A percentile compares a stretch with the other conserved stretches of the same genome.
phyloP scores from a whole-genome alignment of 2,888 invertebrate genomes.

The Cantharis rustica region DNA sequence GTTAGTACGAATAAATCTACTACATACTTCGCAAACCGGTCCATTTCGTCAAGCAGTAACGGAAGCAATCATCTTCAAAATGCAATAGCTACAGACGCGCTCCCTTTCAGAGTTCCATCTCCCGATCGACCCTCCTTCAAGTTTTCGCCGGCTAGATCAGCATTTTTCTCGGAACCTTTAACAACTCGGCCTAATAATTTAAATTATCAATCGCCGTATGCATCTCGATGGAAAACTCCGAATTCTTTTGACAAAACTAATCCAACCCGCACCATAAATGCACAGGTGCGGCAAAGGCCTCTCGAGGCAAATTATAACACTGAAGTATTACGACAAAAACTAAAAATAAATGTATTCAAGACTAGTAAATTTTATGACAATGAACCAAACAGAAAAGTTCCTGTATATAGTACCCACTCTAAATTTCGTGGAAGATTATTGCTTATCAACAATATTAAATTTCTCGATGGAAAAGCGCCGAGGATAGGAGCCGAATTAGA shows the following conservation, averaged over 20 bases:
- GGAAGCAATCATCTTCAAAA: not conserved
- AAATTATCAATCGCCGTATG: not conserved
- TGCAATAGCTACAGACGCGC: not conserved
- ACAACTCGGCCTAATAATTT: not conserved
- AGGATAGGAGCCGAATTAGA: constrained; percentile 67
- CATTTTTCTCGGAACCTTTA: not conserved
- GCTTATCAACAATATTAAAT: constrained; percentile 51
- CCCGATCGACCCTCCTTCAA: not conserved
- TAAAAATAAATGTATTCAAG: constrained; percentile 9
- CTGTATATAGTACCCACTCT: constrained; percentile 44
- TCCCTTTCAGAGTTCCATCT: not conserved
- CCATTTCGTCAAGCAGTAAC: not conserved
- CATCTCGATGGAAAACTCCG: not conserved
- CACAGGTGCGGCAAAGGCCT: not conserved
- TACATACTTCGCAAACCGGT: not conserved
- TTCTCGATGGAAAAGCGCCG: constrained; percentile 37
- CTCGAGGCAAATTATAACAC: not conserved
- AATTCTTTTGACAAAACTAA: not conserved
- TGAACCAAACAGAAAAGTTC: constrained; percentile 30
- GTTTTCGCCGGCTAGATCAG: not conserved
- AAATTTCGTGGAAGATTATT: constrained; percentile 45
- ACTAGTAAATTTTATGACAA: constrained; percentile 28
- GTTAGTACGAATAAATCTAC: not conserved
- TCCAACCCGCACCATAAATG: not conserved
- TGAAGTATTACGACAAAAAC: not conserved